Evolutionary conservation across 2,797 vertebrate genomes (phyloP), one percentile per base, ranked within the genome.

Genomic region (Crenichthys baileyi): DNA sequence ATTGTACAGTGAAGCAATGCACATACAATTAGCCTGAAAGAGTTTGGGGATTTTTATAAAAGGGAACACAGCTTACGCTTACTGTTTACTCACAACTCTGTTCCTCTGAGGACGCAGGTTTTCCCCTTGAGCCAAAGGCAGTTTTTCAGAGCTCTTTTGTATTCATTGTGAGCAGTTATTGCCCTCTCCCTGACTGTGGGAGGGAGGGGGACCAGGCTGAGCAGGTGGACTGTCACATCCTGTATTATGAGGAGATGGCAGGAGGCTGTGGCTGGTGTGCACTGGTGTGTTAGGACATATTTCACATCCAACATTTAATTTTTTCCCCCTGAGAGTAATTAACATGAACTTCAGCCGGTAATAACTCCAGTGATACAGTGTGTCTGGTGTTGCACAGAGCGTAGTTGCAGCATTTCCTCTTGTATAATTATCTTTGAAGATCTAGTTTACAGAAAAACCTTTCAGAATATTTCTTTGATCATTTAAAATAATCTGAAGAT

Each of bases 141-240:
- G 63, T 77, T 88, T 24, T 85, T 90, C 88, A 78, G 84, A 82
- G 87, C 84, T 93, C 83, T 78, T 94, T 93, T 89, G 93, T 93
- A 93, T 94, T 91, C 91, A 87, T 87, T 16, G 67, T 24, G 83
- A 84, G 90, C 90, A 80, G 79, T 89, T 89, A 87, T 79, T 85
- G 90, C 84, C 87, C 86, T 89, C 86, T 89, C 78, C 51, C 80
- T 78, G 84, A 50, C 82, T 82, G 91, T 36, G 79, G 65, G 51
- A 48, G 65, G 83, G 83, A 70, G 81, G 79, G 74, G 76, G 70
- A 70, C 72, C 15, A 22, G 81, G 79, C 63, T 4, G 86, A 91
- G 90, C 89, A 91, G 91, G 90, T 90, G 92, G 85, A 87, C 81
- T 18, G 76, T 87, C 81, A 78, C 80, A 82, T 87, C 51, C 31